Evolutionary conservation across 2,797 vertebrate species (phyloP), one percentile per base, ranked within the genome.

Genomic region (Spatula clypeata): DNA sequence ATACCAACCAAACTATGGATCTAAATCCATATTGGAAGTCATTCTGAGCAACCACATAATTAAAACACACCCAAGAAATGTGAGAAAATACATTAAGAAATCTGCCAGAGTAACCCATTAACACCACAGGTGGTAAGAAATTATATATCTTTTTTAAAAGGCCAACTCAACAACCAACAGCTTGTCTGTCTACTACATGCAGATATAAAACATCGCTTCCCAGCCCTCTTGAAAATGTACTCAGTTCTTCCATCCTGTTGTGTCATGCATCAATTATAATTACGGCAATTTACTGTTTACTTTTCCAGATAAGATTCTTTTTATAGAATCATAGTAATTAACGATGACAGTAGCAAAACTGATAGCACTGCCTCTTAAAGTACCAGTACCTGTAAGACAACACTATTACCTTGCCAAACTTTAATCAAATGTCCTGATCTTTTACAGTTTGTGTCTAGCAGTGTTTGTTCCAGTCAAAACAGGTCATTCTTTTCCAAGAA

Each of bases 271-370:
- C 91, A 75, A 5, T 89, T 94, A 71, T 44, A 92, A 92, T 89
- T 66, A 93, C 3, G 8, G 69, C 53, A 92, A 94, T 90, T 93
- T 80, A 86, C 49, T 74, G 57, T 74, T 92, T 95, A 67, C 65
- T 93, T 94, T 95, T 85, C 69, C 53, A 96, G 74, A 92, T 47
- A 94, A 86, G 83, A 70, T 74, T 70, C 6, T 75, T 90, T 83
- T 86, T 70, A 92, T 62, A 40, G 47, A 94, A 74, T 57, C 53
- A 67, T 3, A 77, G 75, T 67, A 88, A 94, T 93, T 93, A 95
- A 70, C 32, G 47, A 74, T 67, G 81, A 90, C 72, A 83, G 57
- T 29, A 83, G 49, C 13, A 94, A 93, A 90, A 90, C 3, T 77
- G 65, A 83, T 74, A 88, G 47, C 23, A 58, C 27, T 34, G 36